Conservation (phyloP, 2,797 vertebrate genomes). For the Helostoma temminkii region DNA sequence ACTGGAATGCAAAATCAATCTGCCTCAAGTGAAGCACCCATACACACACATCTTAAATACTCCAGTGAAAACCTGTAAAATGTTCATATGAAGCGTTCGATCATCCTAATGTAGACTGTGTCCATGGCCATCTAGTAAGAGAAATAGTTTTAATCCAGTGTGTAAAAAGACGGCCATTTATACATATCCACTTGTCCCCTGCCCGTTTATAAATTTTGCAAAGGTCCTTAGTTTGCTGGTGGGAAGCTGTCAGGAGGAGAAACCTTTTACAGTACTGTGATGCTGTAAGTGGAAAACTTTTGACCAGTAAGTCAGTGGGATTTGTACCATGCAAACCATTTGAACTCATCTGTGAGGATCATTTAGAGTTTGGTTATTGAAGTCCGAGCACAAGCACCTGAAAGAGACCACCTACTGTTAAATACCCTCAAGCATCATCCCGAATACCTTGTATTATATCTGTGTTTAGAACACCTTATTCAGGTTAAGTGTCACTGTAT, state of each 20-base stretch:
- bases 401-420: constrained; percentile 63
- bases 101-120: constrained; percentile 81
- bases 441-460: constrained; percentile 7
- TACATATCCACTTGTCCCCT: constrained; percentile 64
- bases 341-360: constrained; percentile 48
- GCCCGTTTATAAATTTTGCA: constrained; percentile 10
- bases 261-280: constrained; percentile 65
- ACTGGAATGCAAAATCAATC: constrained; percentile 49
- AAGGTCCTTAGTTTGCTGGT: constrained; percentile 48
- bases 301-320: constrained; percentile 47
- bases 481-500: neutral
- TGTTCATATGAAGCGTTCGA: constrained; percentile 45
- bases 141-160: constrained; percentile 78
- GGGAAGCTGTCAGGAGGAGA: constrained; percentile 52
- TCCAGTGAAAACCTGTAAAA: constrained; percentile 81
- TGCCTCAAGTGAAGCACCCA: constrained; percentile 74
- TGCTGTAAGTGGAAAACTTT: constrained; percentile 47
- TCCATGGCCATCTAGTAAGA: constrained; percentile 63
- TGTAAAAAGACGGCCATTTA: constrained; percentile 76
- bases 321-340: constrained; percentile 59
- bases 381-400: constrained; percentile 53
- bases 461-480: neutral
- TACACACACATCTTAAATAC: constrained; percentile 71
- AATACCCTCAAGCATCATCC: constrained; percentile 26
- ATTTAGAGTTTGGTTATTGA: constrained; percentile 53